phyloP scores from a whole-genome alignment of 2,113 vertebrate species.

The Myanophis thanlyinensis region DNA sequence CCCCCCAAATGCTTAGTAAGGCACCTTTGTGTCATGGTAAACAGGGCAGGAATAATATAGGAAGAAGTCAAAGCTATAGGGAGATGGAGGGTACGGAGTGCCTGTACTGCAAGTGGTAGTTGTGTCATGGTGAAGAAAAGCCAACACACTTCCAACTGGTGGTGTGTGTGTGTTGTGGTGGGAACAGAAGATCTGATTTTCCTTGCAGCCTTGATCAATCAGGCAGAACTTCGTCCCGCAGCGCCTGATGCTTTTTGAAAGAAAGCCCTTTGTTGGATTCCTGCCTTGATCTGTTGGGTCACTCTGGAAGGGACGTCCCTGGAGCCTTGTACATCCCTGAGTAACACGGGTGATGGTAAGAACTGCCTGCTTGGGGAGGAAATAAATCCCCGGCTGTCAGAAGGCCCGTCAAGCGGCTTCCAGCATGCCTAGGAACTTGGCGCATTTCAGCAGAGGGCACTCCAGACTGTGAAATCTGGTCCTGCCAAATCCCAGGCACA shows the following conservation, averaged over 20 bases:
- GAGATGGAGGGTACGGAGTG: background rate
- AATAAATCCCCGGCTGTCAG: background rate
- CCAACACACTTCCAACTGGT: background rate
- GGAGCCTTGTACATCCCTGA: background rate
- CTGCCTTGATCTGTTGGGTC: background rate
- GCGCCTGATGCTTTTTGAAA: background rate
- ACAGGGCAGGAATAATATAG: background rate
- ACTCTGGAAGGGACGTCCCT: background rate
- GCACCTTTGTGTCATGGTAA: background rate
- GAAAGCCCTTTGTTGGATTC: background rate
- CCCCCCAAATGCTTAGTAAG: background rate
- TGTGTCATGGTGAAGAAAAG: background rate
- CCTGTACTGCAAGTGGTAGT: background rate
- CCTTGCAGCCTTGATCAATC: background rate
- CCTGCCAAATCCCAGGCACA: conserved; percentile 62
- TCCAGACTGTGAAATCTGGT: conserved; percentile 81
- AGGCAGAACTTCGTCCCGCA: background rate
- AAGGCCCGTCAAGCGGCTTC: background rate
- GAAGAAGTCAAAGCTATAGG: background rate
- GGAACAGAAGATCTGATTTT: background rate
- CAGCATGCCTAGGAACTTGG: conserved; percentile 58
- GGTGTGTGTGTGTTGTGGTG: no score
- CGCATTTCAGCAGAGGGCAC: conserved; percentile 88
- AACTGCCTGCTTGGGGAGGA: background rate
- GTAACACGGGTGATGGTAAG: background rate